These are phyloP conservation scores for Dasypus novemcinctus DNA, from an alignment of 2,113 vertebrate species.

Conservation along the genomic window DNA sequence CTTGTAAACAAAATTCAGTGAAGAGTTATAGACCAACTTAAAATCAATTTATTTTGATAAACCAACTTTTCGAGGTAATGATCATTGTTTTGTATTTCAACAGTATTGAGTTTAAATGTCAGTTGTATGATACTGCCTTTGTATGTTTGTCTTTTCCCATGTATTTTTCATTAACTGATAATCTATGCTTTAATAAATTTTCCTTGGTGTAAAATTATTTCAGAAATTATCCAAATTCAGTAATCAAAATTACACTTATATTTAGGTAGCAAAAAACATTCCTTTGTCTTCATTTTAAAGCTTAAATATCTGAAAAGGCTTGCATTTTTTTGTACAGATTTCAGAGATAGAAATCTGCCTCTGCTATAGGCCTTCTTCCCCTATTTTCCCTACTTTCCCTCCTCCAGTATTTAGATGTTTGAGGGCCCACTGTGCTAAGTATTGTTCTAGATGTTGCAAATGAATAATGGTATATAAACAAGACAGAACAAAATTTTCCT, in stretches of 20 bases:
- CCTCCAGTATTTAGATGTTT: slow-evolving; percentile 7
- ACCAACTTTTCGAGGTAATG: slow-evolving; percentile 37
- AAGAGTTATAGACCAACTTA: slow-evolving; percentile 42
- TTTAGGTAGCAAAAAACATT: slow-evolving; percentile 44
- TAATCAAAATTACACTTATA: slow-evolving; percentile 19
- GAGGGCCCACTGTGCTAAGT: neutral
- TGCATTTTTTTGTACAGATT: neutral
- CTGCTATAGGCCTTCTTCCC: neutral
- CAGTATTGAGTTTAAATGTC: slow-evolving; percentile 62
- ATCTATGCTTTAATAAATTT: slow-evolving; percentile 66
- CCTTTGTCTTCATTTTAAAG: slow-evolving; percentile 34
- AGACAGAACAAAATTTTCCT: neutral
- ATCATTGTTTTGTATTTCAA: slow-evolving; percentile 68
- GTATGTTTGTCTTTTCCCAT: slow-evolving; percentile 63
- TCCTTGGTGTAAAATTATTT: slow-evolving; percentile 67
- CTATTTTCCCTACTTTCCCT: neutral
- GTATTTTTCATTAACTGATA: slow-evolving; percentile 69
- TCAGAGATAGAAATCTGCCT: neutral
- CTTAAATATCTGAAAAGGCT: slow-evolving; percentile 26
- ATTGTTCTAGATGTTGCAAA: neutral
- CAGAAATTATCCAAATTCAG: slow-evolving; percentile 34
- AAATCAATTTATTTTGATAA: slow-evolving; percentile 62
- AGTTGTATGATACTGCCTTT: slow-evolving; percentile 64
- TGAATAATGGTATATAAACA: neutral
- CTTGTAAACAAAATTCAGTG: slow-evolving; percentile 51